Base-by-base conservation (phyloP, 2,797 vertebrate genomes). In the Gobionotothen gibberifrons region DNA sequence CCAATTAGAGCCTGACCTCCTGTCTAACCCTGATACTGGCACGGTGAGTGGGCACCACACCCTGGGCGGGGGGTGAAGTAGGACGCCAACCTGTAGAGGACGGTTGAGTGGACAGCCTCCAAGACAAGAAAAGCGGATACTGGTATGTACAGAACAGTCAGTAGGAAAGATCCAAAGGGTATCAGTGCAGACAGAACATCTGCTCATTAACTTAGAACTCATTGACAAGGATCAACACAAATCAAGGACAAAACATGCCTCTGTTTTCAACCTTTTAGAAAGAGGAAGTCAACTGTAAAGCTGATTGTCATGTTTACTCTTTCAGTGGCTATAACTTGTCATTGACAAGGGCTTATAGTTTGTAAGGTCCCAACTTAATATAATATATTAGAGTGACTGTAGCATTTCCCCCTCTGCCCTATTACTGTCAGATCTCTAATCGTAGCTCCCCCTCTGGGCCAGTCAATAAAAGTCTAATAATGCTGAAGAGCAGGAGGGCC, bases 1-100 rank as follows among this genome's bases (percentile, higher is more conserved):
- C 94, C 94, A 95, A 95, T 96, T 95, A 95, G 71, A 89, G 78
- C 54, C 80, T 66, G 83, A 87, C 89, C 89, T 82, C 69, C 72
- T 17, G 16, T 79, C 85, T 78, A 72, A 85, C 77, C 89, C 78
- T 29, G 78, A 86, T 55, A 76, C 86, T 90, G 85, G 90, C 85
- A 84, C 65, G 36, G 76, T 65, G 81, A 89, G 88, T 85, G 82
- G 89, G 83, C 86, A 91, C 77, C 62, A 55, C 76, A 84, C 69
- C 69, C 81, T 68, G 81, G 75, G 60, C 77, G 64, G 72, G 75
- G 22, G 87, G 76, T 69, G 53, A 82, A 63, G 65, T 48, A 46
- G 19, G 62, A 36, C 12, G 44, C 51, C 48, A 43, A 79, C 69
- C 80, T 74, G 80, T 85, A 82, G 89, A 79, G 61, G 78, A 87